A percentile compares a stretch with the other conserved stretches of the same genome.
phyloP scores from a whole-genome alignment of 1,140 invertebrate species.

The Samia ricini region DNA sequence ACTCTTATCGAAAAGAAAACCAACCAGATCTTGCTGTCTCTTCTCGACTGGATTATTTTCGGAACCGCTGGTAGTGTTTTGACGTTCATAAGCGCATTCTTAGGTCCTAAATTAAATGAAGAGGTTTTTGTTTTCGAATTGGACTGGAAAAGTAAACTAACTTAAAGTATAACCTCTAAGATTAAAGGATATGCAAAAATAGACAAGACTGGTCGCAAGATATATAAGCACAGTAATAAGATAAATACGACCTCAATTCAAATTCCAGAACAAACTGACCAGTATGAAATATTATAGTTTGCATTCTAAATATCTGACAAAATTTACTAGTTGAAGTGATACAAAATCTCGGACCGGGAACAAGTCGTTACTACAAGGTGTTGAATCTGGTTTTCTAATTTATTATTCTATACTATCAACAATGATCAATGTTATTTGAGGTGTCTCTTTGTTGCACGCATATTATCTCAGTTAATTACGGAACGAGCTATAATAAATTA shows the following conservation, averaged over 20 bases:
- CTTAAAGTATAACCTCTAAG: slow-evolving; percentile 17
- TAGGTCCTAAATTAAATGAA: too few species aligned
- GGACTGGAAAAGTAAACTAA: slow-evolving; percentile 6
- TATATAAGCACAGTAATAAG: slow-evolving; percentile 31
- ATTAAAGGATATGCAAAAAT: slow-evolving; percentile 33
- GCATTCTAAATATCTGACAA: slow-evolving; percentile 38
- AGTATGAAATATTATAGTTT: slow-evolving; percentile 30
- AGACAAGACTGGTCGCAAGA: slow-evolving; percentile 15
- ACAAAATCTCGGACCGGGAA: slow-evolving; percentile 36
- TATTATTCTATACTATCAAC: slow-evolving; percentile 38
- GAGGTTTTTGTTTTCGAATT: too few species aligned
- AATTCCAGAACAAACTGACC: slow-evolving; percentile 30
- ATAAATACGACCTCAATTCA: slow-evolving; percentile 36
- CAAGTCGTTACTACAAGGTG: slow-evolving; percentile 55
- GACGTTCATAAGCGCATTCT: too few species aligned
- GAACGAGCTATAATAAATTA: slow-evolving; percentile 13
- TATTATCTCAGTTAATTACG: slow-evolving; percentile 29
- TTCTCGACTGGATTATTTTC: too few species aligned
- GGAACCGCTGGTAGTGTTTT: too few species aligned
- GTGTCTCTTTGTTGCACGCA: slow-evolving; percentile 33
- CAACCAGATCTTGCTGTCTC: too few species aligned
- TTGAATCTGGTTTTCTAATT: slow-evolving; percentile 48
- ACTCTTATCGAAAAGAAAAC: not conserved
- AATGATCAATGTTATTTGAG: slow-evolving; percentile 40
- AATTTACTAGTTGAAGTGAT: slow-evolving; percentile 37